Conservation (phyloP, 2,888 invertebrate species). For the Oligia latruncula region DNA sequence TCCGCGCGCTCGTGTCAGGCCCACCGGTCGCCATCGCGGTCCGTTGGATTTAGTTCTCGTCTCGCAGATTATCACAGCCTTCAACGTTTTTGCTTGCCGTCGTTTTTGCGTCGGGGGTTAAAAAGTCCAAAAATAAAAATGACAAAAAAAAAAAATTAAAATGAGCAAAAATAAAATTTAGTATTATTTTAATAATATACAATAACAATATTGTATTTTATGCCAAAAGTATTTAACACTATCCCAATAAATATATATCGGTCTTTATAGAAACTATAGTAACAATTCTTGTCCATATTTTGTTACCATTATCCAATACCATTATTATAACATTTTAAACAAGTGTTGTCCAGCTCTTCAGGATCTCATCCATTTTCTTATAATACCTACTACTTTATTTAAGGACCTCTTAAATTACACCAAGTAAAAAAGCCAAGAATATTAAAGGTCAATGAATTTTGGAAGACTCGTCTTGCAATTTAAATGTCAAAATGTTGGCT, state of each 20-base stretch:
- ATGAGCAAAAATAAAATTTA: too few relatives aligned
- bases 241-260: too few relatives aligned
- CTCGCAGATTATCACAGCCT: slow-evolving; percentile 25
- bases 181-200: too few relatives aligned
- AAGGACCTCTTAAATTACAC: slow-evolving; percentile 23
- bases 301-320: neutral
- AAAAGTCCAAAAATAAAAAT: too few relatives aligned
- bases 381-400: slow-evolving; percentile 23
- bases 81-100: slow-evolving; percentile 1
- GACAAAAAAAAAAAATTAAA: too few relatives aligned
- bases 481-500: slow-evolving; percentile 41
- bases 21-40: neutral
- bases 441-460: slow-evolving; percentile 20
- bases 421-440: slow-evolving; percentile 22
- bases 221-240: neutral
- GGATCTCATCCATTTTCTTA: neutral
- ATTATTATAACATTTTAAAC: slow-evolving; percentile 16
- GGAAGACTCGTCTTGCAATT: slow-evolving; percentile 4
- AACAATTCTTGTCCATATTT: neutral
- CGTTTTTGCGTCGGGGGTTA: too few relatives aligned
- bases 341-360: slow-evolving; percentile 26
- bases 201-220: neutral
- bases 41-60: slow-evolving; percentile 14
- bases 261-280: neutral
- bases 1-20: too few relatives aligned